A percentile compares a stretch with the other conserved stretches of the same genome.
These are phyloP conservation scores for Eublepharis macularius DNA, from an alignment of 2,113 vertebrate genomes.

Conservation along the genomic window DNA sequence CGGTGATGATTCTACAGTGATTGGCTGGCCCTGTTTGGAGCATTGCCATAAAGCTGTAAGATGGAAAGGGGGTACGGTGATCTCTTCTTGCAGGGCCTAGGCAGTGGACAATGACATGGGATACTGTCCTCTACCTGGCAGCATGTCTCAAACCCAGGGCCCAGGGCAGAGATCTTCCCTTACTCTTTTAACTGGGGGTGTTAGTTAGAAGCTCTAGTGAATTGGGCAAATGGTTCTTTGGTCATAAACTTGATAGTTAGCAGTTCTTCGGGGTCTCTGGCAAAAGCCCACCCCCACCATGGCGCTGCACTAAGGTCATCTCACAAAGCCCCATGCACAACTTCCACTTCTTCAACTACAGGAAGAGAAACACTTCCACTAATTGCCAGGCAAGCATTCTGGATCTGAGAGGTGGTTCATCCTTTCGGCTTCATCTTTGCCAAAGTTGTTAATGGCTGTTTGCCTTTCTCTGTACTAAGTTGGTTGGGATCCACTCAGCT, in stretches of 20 bases:
- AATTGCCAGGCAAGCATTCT: neutral
- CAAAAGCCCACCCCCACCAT: neutral
- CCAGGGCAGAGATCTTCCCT: neutral
- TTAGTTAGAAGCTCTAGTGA: neutral
- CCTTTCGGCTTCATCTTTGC: neutral
- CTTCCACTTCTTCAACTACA: too few species aligned
- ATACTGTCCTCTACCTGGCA: neutral
- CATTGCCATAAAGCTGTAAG: neutral
- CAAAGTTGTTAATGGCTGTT: neutral
- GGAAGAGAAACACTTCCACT: neutral
- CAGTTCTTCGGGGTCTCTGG: neutral
- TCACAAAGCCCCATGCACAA: too few species aligned
- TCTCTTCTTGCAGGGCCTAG: neutral
- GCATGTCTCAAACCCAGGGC: neutral
- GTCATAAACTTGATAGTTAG: neutral
- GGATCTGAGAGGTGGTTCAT: neutral
- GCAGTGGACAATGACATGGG: too few species aligned
- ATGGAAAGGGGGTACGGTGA: too few species aligned
- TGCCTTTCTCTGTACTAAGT: too few species aligned
- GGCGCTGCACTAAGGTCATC: neutral
- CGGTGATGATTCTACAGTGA: too few species aligned
- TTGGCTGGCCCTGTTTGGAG: accelerated
- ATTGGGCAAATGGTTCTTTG: too few species aligned
- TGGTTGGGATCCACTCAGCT: neutral
- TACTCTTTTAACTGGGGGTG: neutral